These are phyloP conservation scores for Furnarius figulus DNA, from an alignment of 2,113 vertebrate genomes.

Conservation along the genomic window DNA sequence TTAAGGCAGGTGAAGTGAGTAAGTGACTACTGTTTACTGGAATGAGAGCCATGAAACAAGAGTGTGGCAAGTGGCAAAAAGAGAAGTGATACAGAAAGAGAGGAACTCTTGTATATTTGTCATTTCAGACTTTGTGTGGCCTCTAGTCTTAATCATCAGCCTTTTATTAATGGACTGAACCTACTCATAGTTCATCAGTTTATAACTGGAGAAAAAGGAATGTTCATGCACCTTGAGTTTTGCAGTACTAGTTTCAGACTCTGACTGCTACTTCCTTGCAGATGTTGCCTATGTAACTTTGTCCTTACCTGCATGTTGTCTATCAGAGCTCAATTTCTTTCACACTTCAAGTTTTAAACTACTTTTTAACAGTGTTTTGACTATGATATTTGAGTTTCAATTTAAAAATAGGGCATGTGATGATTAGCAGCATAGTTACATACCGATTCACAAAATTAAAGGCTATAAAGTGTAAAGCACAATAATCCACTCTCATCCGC, in stretches of 20 bases:
- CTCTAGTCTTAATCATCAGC: not conserved
- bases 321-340: not conserved
- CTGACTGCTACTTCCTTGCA: not conserved
- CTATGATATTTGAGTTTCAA: not conserved
- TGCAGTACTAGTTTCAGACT: not conserved
- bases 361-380: not conserved
- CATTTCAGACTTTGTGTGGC: not conserved
- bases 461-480: not conserved
- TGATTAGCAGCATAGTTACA: not conserved
- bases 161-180: not conserved
- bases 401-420: not conserved
- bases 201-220: not conserved
- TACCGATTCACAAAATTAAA: not conserved
- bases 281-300: not conserved
- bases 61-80: not conserved
- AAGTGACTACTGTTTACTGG: not conserved
- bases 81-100: not conserved
- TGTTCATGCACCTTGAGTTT: not conserved
- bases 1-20: not conserved
- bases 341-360: not conserved
- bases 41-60: not conserved
- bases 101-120: not conserved
- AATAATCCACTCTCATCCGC: not conserved
- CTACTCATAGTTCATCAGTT: not conserved
- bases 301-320: not conserved